A percentile compares a stretch with the other conserved stretches of the same genome.
phyloP scores from a whole-genome alignment of 1,140 invertebrate genomes.

The Venturia canescens region DNA sequence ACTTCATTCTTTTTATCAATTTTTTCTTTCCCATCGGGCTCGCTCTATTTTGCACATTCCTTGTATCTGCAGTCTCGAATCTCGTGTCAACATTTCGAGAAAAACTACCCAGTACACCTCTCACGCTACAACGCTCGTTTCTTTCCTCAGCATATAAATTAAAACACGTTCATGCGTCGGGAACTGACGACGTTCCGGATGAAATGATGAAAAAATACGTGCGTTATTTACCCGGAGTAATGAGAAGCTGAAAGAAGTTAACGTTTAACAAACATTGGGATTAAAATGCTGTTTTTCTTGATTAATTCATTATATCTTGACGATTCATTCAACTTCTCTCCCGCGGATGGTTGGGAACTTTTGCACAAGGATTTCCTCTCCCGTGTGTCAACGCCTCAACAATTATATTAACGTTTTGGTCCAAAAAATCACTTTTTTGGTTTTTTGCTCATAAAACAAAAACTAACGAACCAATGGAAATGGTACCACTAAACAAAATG shows the following conservation, averaged over 20 bases:
- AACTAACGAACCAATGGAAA: too few relatives aligned
- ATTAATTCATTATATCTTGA: too few relatives aligned
- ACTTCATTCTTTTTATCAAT: neutral
- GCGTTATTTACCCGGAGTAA: neutral
- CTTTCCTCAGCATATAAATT: neutral
- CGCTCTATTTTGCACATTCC: neutral
- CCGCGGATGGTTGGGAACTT: too few relatives aligned
- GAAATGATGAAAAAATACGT: neutral
- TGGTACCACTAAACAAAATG: too few relatives aligned
- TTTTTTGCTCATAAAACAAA: too few relatives aligned
- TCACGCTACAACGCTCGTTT: conserved; percentile 2
- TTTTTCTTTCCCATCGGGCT: neutral
- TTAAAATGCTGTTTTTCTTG: too few relatives aligned
- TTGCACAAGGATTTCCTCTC: too few relatives aligned
- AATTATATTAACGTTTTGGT: too few relatives aligned
- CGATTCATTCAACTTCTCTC: too few relatives aligned
- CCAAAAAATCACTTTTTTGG: too few relatives aligned
- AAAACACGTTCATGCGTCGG: neutral
- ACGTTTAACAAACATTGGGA: too few relatives aligned
- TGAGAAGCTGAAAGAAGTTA: neutral
- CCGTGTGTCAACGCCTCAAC: too few relatives aligned
- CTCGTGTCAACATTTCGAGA: conserved; percentile 35
- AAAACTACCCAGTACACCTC: neutral
- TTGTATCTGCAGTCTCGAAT: conserved; percentile 32
- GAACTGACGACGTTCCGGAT: neutral